These are phyloP conservation scores for Bombus affinis DNA, from an alignment of 1,140 invertebrate genomes.

Conservation along the genomic window DNA sequence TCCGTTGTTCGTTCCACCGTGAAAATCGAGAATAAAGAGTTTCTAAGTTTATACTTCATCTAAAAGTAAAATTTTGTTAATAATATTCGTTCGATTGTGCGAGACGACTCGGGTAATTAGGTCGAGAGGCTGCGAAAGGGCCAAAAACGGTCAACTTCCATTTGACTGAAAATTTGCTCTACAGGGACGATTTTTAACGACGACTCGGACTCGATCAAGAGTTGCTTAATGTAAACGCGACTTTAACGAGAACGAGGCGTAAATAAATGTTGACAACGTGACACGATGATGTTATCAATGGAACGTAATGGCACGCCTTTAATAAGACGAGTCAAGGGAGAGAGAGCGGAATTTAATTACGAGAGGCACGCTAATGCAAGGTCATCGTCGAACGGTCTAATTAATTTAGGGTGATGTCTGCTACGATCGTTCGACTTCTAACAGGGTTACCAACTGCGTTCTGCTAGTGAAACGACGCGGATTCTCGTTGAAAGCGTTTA, in stretches of 20 bases:
- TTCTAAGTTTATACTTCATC: no score
- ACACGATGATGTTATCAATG: conserved; percentile 35
- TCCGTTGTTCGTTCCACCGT: not conserved
- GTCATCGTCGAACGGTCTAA: conserved; percentile 44
- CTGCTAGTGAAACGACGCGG: conserved; percentile 10
- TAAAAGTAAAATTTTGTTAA: no score
- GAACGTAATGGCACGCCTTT: conserved; percentile 9
- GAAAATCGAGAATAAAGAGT: no score
- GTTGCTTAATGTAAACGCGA: not conserved
- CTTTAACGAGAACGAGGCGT: not conserved
- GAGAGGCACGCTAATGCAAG: conserved; percentile 34
- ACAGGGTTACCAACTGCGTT: conserved; percentile 29
- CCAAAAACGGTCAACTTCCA: no score
- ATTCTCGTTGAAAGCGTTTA: conserved; percentile 32
- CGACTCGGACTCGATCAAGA: not conserved
- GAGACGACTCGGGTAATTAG: no score
- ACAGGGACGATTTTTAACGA: not conserved
- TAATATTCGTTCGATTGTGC: no score
- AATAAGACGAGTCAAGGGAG: conserved; percentile 17
- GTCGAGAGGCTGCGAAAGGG: no score
- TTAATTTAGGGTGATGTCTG: conserved; percentile 39
- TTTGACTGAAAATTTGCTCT: no score
- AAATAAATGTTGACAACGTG: not conserved
- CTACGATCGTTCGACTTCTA: conserved; percentile 13
- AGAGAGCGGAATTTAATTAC: conserved; percentile 39